Conservation (phyloP, 2,888 invertebrate genomes). For the Drosophila rellima region DNA sequence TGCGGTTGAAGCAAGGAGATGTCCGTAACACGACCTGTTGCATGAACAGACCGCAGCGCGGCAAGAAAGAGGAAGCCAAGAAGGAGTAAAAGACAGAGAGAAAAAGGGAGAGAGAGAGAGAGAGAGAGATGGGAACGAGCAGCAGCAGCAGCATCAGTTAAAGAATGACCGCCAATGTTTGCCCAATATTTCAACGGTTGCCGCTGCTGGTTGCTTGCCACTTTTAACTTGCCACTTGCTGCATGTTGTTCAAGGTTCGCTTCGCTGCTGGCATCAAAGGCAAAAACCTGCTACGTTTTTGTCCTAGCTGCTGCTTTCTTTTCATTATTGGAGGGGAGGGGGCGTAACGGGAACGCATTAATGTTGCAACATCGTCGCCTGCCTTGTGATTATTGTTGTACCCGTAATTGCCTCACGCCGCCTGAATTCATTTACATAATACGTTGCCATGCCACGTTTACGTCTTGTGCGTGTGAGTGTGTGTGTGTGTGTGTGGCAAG, state of each 20-base stretch:
- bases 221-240: slow-evolving; percentile 7
- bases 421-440: slow-evolving; percentile 59
- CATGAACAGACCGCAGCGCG: slow-evolving; percentile 22
- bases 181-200: slow-evolving; percentile 37
- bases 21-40: slow-evolving; percentile 42
- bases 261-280: slow-evolving; percentile 25
- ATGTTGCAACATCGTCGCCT: slow-evolving; percentile 30
- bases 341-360: slow-evolving; percentile 23
- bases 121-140: background rate
- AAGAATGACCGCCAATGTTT: slow-evolving; percentile 39
- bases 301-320: slow-evolving; percentile 36
- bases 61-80: background rate
- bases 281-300: slow-evolving; percentile 2
- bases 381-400: slow-evolving; percentile 52
- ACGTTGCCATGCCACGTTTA: slow-evolving; percentile 25
- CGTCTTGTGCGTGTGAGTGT: background rate
- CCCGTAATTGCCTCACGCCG: slow-evolving; percentile 49
- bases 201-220: slow-evolving; percentile 8
- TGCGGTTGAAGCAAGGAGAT: background rate
- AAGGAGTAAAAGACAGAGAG: background rate
- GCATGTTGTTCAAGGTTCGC: slow-evolving; percentile 10
- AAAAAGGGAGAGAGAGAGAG: background rate
- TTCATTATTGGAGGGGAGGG: slow-evolving; percentile 49
- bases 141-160: background rate
- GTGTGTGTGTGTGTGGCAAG: slow-evolving; percentile 1